These are phyloP conservation scores for Micromesistius poutassou DNA, from an alignment of 2,797 vertebrate genomes.

Conservation along the genomic window DNA sequence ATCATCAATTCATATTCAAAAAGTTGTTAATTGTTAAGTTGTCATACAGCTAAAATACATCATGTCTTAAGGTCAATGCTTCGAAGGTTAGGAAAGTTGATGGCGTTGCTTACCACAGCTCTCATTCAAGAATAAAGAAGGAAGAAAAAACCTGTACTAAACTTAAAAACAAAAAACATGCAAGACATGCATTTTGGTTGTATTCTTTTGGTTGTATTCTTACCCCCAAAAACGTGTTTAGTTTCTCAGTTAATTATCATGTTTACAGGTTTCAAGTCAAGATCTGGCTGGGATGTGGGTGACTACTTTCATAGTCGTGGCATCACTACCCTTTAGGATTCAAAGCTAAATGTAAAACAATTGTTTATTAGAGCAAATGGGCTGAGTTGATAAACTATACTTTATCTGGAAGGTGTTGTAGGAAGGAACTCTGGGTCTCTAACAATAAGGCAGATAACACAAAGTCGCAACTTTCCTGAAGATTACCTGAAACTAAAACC, in stretches of 20 bases:
- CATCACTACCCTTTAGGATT: neutral
- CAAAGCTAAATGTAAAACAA: neutral
- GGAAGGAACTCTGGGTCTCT: neutral
- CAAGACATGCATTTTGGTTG: neutral
- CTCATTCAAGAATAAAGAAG: neutral
- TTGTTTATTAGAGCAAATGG: neutral
- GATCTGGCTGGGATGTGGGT: neutral
- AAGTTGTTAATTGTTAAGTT: neutral
- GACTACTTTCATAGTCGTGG: neutral
- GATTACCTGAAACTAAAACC: too few relatives aligned
- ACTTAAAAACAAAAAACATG: neutral
- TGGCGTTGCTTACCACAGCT: neutral
- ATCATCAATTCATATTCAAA: slow-evolving; percentile 9
- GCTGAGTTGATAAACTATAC: neutral
- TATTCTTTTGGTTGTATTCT: neutral
- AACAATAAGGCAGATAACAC: neutral
- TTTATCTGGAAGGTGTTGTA: neutral
- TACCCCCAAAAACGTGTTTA: neutral
- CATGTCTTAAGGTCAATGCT: too few relatives aligned
- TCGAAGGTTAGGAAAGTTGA: too few relatives aligned
- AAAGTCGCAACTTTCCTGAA: neutral
- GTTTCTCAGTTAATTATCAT: neutral
- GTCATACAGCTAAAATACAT: too few relatives aligned
- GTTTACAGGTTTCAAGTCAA: neutral
- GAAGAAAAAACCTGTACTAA: neutral